Base-by-base conservation (phyloP, 2,888 invertebrate genomes). In the Hypena proboscidalis region DNA sequence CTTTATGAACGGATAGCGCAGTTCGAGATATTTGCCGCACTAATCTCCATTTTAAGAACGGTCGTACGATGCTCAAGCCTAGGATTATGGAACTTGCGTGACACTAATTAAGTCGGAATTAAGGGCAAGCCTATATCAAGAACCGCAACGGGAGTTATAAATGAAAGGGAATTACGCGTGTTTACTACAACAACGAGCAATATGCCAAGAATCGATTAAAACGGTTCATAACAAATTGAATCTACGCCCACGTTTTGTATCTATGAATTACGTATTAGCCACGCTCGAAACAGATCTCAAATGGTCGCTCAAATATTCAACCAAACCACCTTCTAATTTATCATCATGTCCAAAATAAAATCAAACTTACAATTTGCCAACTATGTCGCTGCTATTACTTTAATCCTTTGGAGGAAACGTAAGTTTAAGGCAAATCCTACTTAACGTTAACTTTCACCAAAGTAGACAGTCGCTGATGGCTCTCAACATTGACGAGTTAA, bases 11-110 rank as follows among this genome's bases (percentile, higher is more conserved):
- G 80, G 83, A 83, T 83, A 75, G 83, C 79, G 80, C 83, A 85
- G 85, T 88, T 86, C 74, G 83, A 90, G 88, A 89, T 88, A 88
- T 87, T 88, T 83, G 83, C 84, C 81, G 68, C 74, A 83, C 86
- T 90, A 90, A 90, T 90, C 90, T 89, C 89, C 88, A 89, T 90
- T 90, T 90, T 88, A 90, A 90, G 90, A 89, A 89, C 89, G 86
- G 88, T 84, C 83, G 86, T 85, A 77, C 83, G 78, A 85, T 82
- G 80, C 82, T 78, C 83, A 73, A 87, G 86, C 89, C 90, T 85
- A 77, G 90, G 90, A 90, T 90, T 90, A 90, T 74, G 83, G 86
- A 88, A 88, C 89, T 89, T 90, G 90, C 90, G 89, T 90, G 90
- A 88, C 86, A 88, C 89, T 90, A 90, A 90, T 90, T 90, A 89